Conservation (phyloP, 2,888 invertebrate species). For the Cheilosia pagana region DNA sequence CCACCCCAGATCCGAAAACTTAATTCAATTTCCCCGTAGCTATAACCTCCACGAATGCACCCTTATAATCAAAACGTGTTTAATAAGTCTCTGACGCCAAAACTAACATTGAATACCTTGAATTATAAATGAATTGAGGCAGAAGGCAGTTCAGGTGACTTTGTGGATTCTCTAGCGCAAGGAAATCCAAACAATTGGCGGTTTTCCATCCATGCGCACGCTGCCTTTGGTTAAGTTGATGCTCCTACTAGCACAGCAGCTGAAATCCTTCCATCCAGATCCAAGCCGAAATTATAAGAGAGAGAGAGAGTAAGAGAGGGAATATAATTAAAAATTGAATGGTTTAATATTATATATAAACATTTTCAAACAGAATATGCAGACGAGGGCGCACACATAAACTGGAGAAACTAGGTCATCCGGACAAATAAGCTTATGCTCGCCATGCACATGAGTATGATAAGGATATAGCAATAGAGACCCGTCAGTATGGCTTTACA, state of each 20-base stretch:
- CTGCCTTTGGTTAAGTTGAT: conserved; percentile 1
- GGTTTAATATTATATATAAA: conserved; percentile 44
- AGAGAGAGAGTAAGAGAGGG: conserved; percentile 9
- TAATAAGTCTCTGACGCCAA: conserved; percentile 46
- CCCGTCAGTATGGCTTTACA: background rate
- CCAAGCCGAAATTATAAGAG: background rate
- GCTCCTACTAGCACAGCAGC: no score
- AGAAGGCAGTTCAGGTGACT: conserved; percentile 19
- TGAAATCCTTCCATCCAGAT: conserved; percentile 21
- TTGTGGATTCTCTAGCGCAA: conserved; percentile 2
- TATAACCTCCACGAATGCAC: background rate
- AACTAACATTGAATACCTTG: conserved; percentile 59
- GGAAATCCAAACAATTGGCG: conserved; percentile 29
- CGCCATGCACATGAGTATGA: conserved; percentile 50
- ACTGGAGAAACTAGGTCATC: conserved; percentile 59
- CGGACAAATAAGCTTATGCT: conserved; percentile 58
- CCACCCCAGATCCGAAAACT: conserved; percentile 40
- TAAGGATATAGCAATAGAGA: conserved; percentile 38
- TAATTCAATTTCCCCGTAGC: conserved; percentile 53
- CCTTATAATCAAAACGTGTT: conserved; percentile 13
- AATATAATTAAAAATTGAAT: conserved; percentile 67
- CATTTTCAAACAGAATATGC: conserved; percentile 19
- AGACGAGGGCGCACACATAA: conserved; percentile 13
- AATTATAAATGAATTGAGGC: conserved; percentile 60
- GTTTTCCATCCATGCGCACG: background rate